Conservation (phyloP, 2,113 vertebrate genomes). For the Megaceryle maxima region DNA sequence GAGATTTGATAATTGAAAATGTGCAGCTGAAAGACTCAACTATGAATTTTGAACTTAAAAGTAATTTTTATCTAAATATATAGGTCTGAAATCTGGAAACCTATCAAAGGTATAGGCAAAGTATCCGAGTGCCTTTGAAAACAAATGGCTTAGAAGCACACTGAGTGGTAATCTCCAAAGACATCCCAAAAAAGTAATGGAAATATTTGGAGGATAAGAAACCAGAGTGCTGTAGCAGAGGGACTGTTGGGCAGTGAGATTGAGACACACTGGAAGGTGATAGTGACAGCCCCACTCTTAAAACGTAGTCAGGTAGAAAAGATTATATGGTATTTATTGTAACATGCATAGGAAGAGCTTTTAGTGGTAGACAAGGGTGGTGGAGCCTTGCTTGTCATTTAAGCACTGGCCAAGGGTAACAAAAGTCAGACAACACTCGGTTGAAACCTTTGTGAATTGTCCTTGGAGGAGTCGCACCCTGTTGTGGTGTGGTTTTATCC, state of each 20-base stretch:
- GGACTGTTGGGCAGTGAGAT: not conserved
- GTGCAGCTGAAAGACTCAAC: slow-evolving; percentile 6
- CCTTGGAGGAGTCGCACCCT: not conserved
- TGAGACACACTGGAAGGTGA: not conserved
- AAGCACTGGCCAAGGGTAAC: not conserved
- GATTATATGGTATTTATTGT: not conserved
- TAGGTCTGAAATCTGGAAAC: slow-evolving; percentile 18
- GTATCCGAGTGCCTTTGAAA: slow-evolving; percentile 10
- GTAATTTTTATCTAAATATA: slow-evolving; percentile 20
- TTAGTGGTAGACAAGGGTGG: not conserved
- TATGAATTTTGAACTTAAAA: slow-evolving; percentile 1
- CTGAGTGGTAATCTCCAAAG: not conserved
- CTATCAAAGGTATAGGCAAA: not conserved
- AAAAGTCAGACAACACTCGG: not conserved
- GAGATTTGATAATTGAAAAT: slow-evolving; percentile 22
- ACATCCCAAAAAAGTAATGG: not conserved
- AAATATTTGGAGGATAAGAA: not conserved
- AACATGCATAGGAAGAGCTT: not conserved
- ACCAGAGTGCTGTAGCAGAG: not conserved
- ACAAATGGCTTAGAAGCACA: not conserved
- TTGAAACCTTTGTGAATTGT: not conserved
- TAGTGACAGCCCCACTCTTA: not conserved
- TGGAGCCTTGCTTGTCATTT: not conserved
- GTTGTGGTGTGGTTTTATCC: not conserved
- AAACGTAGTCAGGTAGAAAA: not conserved